Evolutionary conservation across 2,888 invertebrate genomes (phyloP), one percentile per base, ranked within the genome.

Genomic region (Lobophora halterata): DNA sequence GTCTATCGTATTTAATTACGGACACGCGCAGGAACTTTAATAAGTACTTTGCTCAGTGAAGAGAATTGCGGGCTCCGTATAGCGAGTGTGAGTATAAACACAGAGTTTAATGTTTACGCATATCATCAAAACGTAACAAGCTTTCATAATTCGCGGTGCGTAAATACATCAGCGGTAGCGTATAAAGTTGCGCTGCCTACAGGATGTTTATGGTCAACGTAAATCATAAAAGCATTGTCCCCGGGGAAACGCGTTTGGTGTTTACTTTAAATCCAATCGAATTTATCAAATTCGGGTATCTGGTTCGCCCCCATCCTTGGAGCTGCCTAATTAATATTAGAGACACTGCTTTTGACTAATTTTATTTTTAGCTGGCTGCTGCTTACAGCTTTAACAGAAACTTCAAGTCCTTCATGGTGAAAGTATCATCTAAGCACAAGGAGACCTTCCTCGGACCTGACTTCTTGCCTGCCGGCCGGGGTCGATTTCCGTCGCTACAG

Each of bases 91-190:
- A 61, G 63, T 51, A 65, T 71, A 70, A 71, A 70, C 69, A 71
- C 56, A 56, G 58, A 73, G 67, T 72, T 69, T 69, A 67, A 67
- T 65, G 53, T 62, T 60, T 57, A 62, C 61, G 61, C 66, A 58
- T 76, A 74, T 77, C 71, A 81, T 79, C 73, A 77, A 79, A 75
- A 78, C 77, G 76, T 79, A 77, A 80, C 77, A 74, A 70, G 76
- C 65, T 63, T 67, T 61, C 63, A 71, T 71, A 70, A 73, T 70
- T 73, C 71, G 65, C 61, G 67, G 67, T 65, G 60, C 61, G 70
- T 72, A 72, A 71, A 73, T 71, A 73, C 66, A 67, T 72, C 69
- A 70, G 56, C 48, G 50, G 60, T 60, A 64, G 59, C 46, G 52
- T 53, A 51, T 39, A 54, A 49, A 42, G 49, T 40, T 19, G 27